A percentile compares a stretch with the other conserved stretches of the same genome.
Evolutionary conservation across 2,113 vertebrate genomes (phyloP).

Genomic region (Agapornis roseicollis): DNA sequence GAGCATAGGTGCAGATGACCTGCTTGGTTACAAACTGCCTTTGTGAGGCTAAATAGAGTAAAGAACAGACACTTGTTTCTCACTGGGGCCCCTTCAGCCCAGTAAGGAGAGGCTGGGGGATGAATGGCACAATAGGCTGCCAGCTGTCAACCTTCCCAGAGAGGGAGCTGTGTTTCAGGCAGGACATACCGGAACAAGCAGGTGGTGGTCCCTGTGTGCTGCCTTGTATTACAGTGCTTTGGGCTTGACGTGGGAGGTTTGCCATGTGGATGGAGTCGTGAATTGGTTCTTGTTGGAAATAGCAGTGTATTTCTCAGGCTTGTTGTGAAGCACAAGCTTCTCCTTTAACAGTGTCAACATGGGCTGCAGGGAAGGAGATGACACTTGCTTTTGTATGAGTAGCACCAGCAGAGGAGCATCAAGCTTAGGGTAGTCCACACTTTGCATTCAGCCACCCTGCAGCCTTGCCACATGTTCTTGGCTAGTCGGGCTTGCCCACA

Average conservation of each 20-base stretch:
- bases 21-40: not conserved
- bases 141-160: fast-evolving
- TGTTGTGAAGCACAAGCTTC: not conserved
- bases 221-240: not conserved
- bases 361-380: not conserved
- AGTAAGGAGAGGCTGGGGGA: not conserved
- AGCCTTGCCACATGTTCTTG: not conserved
- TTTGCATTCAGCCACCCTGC: not conserved
- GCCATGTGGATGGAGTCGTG: not conserved
- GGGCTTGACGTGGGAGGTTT: not conserved
- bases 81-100: not conserved
- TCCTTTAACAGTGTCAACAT: not conserved
- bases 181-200: not conserved
- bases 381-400: not conserved
- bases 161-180: not conserved
- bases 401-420: not conserved
- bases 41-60: not conserved
- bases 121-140: not conserved
- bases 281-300: not conserved
- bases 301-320: not conserved
- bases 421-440: not conserved
- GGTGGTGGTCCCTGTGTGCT: not conserved
- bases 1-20: not conserved
- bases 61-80: not conserved
- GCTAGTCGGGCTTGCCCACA: not conserved